These are phyloP conservation scores for Polydesmus complanatus DNA, from an alignment of 2,888 invertebrate genomes.

Conservation along the genomic window DNA sequence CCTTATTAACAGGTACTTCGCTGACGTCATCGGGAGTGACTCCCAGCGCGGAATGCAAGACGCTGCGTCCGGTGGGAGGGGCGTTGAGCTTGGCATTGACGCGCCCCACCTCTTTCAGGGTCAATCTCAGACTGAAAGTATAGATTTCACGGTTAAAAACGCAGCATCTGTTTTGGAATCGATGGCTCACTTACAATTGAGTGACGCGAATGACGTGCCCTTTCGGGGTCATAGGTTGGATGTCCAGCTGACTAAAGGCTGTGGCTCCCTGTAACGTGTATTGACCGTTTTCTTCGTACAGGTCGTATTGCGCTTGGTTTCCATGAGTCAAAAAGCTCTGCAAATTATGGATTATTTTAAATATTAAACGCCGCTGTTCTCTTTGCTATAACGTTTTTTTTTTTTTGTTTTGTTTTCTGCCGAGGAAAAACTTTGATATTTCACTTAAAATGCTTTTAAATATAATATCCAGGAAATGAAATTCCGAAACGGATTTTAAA, in stretches of 20 bases:
- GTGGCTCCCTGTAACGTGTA: conserved; percentile 4
- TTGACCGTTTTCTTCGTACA: conserved; percentile 12
- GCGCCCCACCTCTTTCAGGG: not conserved
- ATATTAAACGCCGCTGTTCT: no score
- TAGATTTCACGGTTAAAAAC: no score
- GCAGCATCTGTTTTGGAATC: no score
- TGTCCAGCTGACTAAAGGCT: not conserved
- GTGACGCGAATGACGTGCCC: conserved; percentile 6
- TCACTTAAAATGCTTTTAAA: no score
- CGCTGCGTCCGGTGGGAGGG: not conserved
- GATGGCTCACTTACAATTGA: conserved; percentile 10
- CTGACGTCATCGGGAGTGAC: not conserved
- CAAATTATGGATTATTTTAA: no score
- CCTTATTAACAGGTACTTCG: not conserved
- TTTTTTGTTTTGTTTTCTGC: no score
- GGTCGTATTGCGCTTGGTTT: conserved; percentile 4
- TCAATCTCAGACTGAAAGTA: not conserved
- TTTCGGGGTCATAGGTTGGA: conserved; percentile 4
- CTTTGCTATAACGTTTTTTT: no score
- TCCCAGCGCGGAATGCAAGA: not conserved
- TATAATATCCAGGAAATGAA: no score
- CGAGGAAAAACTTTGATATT: no score
- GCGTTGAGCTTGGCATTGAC: no score
- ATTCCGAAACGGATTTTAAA: no score
- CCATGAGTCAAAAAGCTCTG: conserved; percentile 10